Conservation (phyloP, 2,113 vertebrate genomes). For the Cynopterus brachyotis region DNA sequence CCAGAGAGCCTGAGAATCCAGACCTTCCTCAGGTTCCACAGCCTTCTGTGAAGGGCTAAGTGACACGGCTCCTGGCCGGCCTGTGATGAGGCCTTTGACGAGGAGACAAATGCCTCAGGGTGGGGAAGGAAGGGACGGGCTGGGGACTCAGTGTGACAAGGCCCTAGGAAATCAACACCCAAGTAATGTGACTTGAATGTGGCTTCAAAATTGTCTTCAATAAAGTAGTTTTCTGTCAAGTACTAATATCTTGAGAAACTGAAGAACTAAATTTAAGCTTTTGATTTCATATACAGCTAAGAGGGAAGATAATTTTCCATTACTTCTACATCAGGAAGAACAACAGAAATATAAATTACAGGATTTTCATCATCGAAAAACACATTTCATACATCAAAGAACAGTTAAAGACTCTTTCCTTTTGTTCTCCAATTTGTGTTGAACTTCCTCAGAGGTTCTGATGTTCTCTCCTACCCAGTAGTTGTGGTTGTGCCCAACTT, state of each 20-base stretch:
- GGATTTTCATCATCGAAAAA: not conserved
- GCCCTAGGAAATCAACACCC: not conserved
- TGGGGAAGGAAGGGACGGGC: not conserved
- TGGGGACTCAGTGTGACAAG: not conserved
- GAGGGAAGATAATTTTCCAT: not conserved
- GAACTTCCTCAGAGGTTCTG: not conserved
- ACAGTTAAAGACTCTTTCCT: not conserved
- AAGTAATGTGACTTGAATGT: not conserved
- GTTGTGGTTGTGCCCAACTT: not conserved
- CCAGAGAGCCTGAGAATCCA: not conserved
- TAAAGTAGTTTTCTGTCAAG: not conserved
- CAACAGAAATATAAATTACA: not conserved
- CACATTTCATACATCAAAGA: not conserved
- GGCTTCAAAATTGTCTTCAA: not conserved
- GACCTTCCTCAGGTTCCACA: not conserved
- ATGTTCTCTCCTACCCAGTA: not conserved
- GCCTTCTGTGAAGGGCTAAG: not conserved
- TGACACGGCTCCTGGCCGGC: not conserved
- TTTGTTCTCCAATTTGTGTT: not conserved
- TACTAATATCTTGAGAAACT: not conserved
- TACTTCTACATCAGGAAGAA: conserved; percentile 5
- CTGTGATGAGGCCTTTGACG: not conserved
- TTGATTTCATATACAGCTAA: not conserved
- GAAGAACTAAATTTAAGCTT: not conserved
- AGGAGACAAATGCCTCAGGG: not conserved